Base-by-base conservation (phyloP, 2,113 vertebrate genomes). In the Pipra filicauda region DNA sequence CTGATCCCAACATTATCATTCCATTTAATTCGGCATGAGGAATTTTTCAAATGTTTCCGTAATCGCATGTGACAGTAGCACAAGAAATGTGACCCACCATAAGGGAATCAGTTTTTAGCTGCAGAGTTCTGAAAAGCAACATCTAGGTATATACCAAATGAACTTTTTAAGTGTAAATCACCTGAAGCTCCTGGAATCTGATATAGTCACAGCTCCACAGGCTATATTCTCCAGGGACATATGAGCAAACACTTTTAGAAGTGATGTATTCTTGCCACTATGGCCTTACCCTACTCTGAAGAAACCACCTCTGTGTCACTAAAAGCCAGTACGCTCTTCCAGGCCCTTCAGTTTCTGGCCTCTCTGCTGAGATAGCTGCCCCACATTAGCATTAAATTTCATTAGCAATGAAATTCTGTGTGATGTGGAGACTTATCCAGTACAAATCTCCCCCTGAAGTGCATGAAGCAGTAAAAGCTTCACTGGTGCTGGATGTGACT, bases 21-120 rank as follows among this genome's bases (percentile, higher is more conserved):
- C 61, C 46, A 28, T 6, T 11, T 82, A 94, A 94, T 66, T 69
- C 86, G 87, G 49, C 9, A 0, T 76, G 83, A 88, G 76, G 61
- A 91, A 93, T 89, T 88, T 16, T 89, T 44, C 76, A 91, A 82
- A 87, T 92, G 85, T 65, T 95, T 76, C 86, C 78, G 5, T 75
- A 94, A 96, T 93, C 1, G 0, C 88, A 43, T 57, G 26, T 85
- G 93, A 78, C 83, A 87, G 61, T 8, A 87, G 83, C 83, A 58
- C 12, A 65, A 92, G 88, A 91, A 93, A 84, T 24, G 57, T 84
- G 90, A 73, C 33, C 35, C 37, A 49, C 1, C 4, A 15, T 14
- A 64, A 44, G 22, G 2, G 11, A 37, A 57, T 33, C 4, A 65
- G 37, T n/a, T 64, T 16, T 0, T 27, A 62, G 43, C 15, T 10